Base-by-base conservation (phyloP, 2,797 vertebrate species). In the Limosa lapponica region DNA sequence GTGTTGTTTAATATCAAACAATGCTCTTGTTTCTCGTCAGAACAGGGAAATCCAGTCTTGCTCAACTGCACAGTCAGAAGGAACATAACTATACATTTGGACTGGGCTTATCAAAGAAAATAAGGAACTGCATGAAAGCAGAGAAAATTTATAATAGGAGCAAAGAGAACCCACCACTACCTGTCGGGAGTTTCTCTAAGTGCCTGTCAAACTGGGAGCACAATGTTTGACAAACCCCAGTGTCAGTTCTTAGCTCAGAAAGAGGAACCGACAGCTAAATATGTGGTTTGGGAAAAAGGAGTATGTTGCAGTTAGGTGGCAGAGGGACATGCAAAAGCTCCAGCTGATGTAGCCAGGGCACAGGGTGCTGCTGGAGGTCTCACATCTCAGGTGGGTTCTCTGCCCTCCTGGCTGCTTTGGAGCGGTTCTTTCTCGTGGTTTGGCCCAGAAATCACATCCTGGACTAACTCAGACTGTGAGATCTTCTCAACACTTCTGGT, bases 1-100 rank as follows among this genome's bases (percentile, higher is more conserved):
- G 7, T 27, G 34, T 55, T 95, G 94, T 95, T 96, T 96, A 92
- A 81, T 87, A 94, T 74, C 90, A 95, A 97, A 96, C 92, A 96
- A 58, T 28, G 54, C 32, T 91, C 81, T 94, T 94, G 65, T 82
- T 96, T 93, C 71, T 86, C 61, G 32, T 52, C 74, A 72, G 94
- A 93, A 82, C 79, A 91, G 69, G 78, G 79, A 94, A 94, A 55
- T 27, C 41, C 89, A 39, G 0, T 3, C 49, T 95, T 89, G 55
- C 71, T 77, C 41, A 67, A 82, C 73, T 77, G 73, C 51, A 39
- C 59, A 82, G 34, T 10, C 43, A 74, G 61, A 69, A 74, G 44
- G 64, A 82, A 87, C 65, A 30, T 16, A 82, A 52, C 44, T 62
- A 44, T 30, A 87, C 30, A 15, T 82, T 92, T 78, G 82, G 24